A percentile compares a stretch with the other conserved stretches of the same genome.
phyloP scores from a whole-genome alignment of 1,140 invertebrate species.

The Theocolax elegans region DNA sequence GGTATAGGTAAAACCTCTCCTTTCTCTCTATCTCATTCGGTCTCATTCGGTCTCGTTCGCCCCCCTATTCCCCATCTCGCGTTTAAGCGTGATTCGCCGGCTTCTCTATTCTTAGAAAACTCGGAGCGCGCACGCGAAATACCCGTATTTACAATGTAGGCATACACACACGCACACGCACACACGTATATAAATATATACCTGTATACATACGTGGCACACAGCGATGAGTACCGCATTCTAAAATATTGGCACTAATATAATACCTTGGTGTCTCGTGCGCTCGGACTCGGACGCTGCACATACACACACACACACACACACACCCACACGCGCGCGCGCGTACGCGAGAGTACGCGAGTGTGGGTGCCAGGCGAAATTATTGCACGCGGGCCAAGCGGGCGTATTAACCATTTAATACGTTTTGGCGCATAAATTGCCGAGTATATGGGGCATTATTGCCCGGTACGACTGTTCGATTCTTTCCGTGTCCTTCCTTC shows the following conservation, averaged over 20 bases:
- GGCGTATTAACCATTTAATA: slow-evolving; percentile 58
- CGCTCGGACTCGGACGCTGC: too few species aligned
- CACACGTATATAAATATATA: too few species aligned
- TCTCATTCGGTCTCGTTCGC: slow-evolving; percentile 8
- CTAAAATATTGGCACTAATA: slow-evolving; percentile 61
- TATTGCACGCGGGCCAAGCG: slow-evolving; percentile 43
- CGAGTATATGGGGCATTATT: slow-evolving; percentile 63
- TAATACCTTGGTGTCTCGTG: too few species aligned
- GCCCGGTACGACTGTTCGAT: slow-evolving; percentile 49
- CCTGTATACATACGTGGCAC: too few species aligned
- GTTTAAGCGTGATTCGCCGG: slow-evolving; percentile 30
- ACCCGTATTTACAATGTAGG: slow-evolving; percentile 63
- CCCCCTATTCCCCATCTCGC: background rate
- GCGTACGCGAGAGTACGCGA: background rate
- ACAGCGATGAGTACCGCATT: slow-evolving; percentile 48
- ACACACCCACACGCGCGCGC: too few species aligned
- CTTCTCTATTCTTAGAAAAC: slow-evolving; percentile 58
- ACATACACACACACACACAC: too few species aligned
- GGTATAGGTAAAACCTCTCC: background rate
- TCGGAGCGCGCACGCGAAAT: slow-evolving; percentile 47
- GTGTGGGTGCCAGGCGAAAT: slow-evolving; percentile 40
- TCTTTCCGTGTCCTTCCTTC: slow-evolving; percentile 32
- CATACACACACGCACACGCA: too few species aligned
- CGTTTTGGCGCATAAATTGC: slow-evolving; percentile 64
- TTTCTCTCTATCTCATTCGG: background rate